phyloP scores from a whole-genome alignment of 2,113 vertebrate species.

The Apaloderma vittatum region DNA sequence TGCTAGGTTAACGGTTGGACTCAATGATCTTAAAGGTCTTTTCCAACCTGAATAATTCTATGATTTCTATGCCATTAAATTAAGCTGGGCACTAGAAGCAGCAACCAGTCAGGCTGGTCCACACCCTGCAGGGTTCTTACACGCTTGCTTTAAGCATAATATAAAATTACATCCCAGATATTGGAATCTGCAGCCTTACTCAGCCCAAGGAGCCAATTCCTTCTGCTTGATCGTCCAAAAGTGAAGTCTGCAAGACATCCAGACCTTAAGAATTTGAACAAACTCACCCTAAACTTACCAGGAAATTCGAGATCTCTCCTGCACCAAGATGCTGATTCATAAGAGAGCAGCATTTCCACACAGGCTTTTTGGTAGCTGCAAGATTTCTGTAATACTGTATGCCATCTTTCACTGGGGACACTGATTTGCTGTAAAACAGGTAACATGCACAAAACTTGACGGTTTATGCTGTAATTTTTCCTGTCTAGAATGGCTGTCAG shows the following conservation, averaged over 20 bases:
- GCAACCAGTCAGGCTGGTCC: neutral
- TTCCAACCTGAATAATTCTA: neutral
- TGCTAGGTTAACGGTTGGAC: neutral
- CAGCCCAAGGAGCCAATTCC: neutral
- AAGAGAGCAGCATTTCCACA: neutral
- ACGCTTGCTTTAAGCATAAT: neutral
- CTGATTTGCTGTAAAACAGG: neutral
- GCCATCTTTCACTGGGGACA: conserved; percentile 30
- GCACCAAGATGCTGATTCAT: neutral
- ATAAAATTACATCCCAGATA: neutral
- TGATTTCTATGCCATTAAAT: neutral
- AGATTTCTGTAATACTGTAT: neutral
- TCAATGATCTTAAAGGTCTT: fast-evolving
- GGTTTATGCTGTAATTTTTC: neutral
- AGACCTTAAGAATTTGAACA: neutral
- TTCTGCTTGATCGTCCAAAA: neutral
- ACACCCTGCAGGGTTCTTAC: neutral
- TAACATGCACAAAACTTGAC: neutral
- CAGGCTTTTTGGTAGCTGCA: neutral
- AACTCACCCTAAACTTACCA: neutral
- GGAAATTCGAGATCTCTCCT: neutral
- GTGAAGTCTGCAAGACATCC: neutral
- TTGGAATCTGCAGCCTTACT: neutral
- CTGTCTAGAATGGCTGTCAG: neutral
- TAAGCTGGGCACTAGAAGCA: neutral